Evolutionary conservation across 2,113 vertebrate genomes (phyloP).

Genomic region (Meriones unguiculatus): DNA sequence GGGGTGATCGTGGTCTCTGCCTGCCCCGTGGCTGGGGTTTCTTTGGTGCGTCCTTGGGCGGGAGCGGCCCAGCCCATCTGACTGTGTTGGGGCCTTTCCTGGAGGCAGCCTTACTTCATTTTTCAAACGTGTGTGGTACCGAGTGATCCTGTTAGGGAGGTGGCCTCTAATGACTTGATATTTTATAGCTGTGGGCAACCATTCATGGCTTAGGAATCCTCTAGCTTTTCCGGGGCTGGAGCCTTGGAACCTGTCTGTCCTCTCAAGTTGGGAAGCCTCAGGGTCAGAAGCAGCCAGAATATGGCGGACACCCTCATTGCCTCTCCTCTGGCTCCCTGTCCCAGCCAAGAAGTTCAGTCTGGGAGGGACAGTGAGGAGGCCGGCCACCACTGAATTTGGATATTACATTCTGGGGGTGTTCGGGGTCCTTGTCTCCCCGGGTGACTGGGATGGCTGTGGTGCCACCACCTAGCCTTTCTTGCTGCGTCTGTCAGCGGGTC

Average conservation of each 20-base stretch:
- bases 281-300: background rate
- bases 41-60: background rate
- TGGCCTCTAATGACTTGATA: background rate
- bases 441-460: background rate
- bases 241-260: background rate
- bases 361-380: background rate
- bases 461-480: background rate
- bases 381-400: background rate
- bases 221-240: background rate
- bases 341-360: background rate
- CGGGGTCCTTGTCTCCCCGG: background rate
- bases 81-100: background rate
- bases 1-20: background rate
- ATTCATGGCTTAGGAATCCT: background rate
- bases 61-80: background rate
- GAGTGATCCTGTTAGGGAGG: background rate
- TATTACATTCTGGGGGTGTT: background rate
- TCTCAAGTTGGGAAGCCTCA: background rate
- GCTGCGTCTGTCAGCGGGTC: background rate
- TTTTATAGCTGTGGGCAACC: background rate
- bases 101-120: background rate
- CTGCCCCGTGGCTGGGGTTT: background rate
- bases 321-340: background rate
- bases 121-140: background rate
- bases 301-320: rapidly evolving